Base-by-base conservation (phyloP, 2,888 invertebrate species). In the Thereva nobilitata region DNA sequence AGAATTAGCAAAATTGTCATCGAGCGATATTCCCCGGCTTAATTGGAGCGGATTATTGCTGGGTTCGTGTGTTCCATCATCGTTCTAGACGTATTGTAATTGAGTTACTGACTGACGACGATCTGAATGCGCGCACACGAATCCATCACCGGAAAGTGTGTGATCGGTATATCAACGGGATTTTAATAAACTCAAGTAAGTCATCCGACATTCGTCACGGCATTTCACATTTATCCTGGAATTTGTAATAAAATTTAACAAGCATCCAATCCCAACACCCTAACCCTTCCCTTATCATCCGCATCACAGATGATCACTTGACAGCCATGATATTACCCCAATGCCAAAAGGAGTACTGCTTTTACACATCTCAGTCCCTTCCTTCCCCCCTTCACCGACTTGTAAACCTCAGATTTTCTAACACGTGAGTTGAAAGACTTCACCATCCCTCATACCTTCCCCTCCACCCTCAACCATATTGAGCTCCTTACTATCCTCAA, bases 231-330 rank as follows among this genome's bases (percentile, higher is more conserved):
- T 12, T 10, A 66, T 49, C 23, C 10, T 50, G 23, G 52, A 66
- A 50, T 66, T 66, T 66, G 10, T 49, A 66, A 66, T 66, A 66
- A 66, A 66, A 57, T 40, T 50, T 34, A 57, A 57, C 52, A 56
- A 56, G 49, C 49, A 56, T 56, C 47, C 54, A 7, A 23, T 23
- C 23, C 23, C 23, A 2, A 23, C 23, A 23, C 23, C 23, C 23
- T 23, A 23, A 23, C 52, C 63, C 52, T 50, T 63, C 52, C 63
- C 52, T 50, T 52, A 53, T 63, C 52, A 50, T 47, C 35, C 12
- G 7, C 37, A 10, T 12, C 10, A 37, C 59, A 59, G 47, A 59
- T 40, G 59, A 59, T 59, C 59, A 47, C 47, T 59, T 59, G 59
- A 35, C 59, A 47, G 59, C 47, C 38, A 37, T 38, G 59, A 59